A percentile compares a stretch with the other conserved stretches of the same genome.
These are phyloP conservation scores for Scartelaos histophorus DNA, from an alignment of 2,113 vertebrate genomes.

Conservation along the genomic window DNA sequence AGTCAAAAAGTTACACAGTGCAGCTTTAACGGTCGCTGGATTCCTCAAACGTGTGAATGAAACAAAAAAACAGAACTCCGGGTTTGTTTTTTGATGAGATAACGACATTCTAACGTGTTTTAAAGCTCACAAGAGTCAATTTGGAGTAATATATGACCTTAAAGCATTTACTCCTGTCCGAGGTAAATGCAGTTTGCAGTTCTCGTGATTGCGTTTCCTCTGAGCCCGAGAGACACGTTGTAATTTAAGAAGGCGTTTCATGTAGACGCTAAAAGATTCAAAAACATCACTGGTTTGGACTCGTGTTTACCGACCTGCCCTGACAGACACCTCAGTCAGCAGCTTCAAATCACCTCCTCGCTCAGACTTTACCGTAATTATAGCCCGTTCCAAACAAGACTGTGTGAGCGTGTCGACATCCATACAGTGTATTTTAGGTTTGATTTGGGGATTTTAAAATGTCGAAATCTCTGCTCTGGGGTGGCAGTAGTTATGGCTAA, in stretches of 20 bases:
- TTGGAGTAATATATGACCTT: too few relatives aligned
- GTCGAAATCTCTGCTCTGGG: not conserved
- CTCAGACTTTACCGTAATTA: conserved; percentile 3
- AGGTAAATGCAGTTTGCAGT: not conserved
- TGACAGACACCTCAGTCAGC: conserved; percentile 60
- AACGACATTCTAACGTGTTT: too few relatives aligned
- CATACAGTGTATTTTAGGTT: not conserved
- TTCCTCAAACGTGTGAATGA: too few relatives aligned
- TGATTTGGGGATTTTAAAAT: not conserved
- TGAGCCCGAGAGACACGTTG: conserved; percentile 32
- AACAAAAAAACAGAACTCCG: too few relatives aligned
- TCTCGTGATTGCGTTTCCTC: conserved; percentile 27
- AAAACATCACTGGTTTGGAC: conserved; percentile 14
- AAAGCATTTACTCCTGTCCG: not conserved
- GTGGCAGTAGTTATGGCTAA: not conserved
- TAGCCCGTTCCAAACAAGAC: not conserved
- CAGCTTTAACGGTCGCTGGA: too few relatives aligned
- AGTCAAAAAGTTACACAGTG: too few relatives aligned
- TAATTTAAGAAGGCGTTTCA: conserved; percentile 64
- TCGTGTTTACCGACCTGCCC: conserved; percentile 44
- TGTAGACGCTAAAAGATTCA: conserved; percentile 46
- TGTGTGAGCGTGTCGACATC: not conserved
- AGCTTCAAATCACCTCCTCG: conserved; percentile 15
- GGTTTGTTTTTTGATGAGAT: too few relatives aligned
- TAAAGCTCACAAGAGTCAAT: too few relatives aligned